Evolutionary conservation across 2,797 vertebrate genomes (phyloP), one percentile per base, ranked within the genome.

Genomic region (Bradypodion pumilum): DNA sequence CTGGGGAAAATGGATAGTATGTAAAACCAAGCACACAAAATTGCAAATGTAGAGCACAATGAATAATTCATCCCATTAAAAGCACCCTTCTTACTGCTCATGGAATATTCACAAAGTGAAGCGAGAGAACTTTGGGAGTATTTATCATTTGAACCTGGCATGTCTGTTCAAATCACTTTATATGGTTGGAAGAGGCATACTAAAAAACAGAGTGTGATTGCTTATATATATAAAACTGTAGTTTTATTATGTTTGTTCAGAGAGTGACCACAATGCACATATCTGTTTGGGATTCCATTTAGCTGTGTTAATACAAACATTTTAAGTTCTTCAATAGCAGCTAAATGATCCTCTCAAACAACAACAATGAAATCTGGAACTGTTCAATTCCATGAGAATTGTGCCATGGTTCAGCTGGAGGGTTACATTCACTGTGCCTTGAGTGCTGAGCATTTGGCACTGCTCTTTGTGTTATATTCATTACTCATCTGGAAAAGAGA

Each of bases 1-100:
- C 56, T 1, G 29, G 65, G 73, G 79, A 49, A 78, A 88, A 92
- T 89, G 88, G 74, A 78, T 90, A 91, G 29, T 49, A 93, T 84
- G 83, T 86, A 78, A 93, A 86, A 93, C 70, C 63, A 91, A 88
- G 77, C 89, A 90, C 86, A 62, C 82, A 44, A 29, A 87, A 32
- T 52, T 82, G 66, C 90, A 81, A 87, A 91, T 92, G 88, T 87
- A 91, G 90, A 83, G 83, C 85, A 81, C 29, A 89, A 87, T 89
- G 69, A 93, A 88, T 88, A 85, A 84, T 91, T 89, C 80, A 84
- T 87, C 89, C 89, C 35, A 75, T 89, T 66, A 56, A 66, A 85
- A 84, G 80, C 73, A 29, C 15, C 42, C 84, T 73, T 5, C 25
- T 59, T 79, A 72, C 78, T 76, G n/a, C 80, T 52, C 52, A 85